Evolutionary conservation across 2,888 invertebrate genomes (phyloP), one percentile per base, ranked within the genome.

Genomic region (Brachyptera putata): DNA sequence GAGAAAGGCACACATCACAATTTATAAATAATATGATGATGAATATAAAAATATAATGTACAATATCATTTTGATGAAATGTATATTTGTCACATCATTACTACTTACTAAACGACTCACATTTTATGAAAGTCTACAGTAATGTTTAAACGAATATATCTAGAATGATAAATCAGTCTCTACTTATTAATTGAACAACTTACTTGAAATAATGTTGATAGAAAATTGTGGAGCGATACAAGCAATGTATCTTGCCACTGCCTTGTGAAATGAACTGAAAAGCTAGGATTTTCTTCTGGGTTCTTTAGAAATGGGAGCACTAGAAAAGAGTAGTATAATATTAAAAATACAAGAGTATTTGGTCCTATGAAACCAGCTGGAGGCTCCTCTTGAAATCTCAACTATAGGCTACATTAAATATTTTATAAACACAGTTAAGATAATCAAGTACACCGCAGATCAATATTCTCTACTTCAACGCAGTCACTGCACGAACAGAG

Each of bases 161-260:
- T n/a, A n/a, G n/a, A n/a, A n/a, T n/a, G n/a, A n/a, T n/a, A n/a
- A n/a, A n/a, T n/a, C n/a, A n/a, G n/a, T n/a, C n/a, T n/a, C n/a
- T n/a, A n/a, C n/a, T n/a, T 21, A n/a, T 24, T 14, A 22, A 2
- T 50, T 56, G 30, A 34, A 70, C 70, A 70, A 72, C 70, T 67
- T 74, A 82, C 84, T 75, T 87, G 85, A 67, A 88, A 92, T 63
- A 95, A 87, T 0, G 94, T 91, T 13, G 95, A 89, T 37, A 98
- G 78, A 71, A 97, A 90, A 76, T 97, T 97, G 73, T 95, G 92
- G 36, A 97, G 77, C 0, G 96, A 96, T 26, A 89, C 85, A 58
- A 94, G 77, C 68, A 95, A 84, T 25, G 93, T 95, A 72, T 98
- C 97, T 73, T 95, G 95, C 97, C 97, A 98, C 61, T 91, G 91